These are phyloP conservation scores for Leptestheria dahalacensis DNA, from an alignment of 1,140 invertebrate genomes.

Conservation along the genomic window DNA sequence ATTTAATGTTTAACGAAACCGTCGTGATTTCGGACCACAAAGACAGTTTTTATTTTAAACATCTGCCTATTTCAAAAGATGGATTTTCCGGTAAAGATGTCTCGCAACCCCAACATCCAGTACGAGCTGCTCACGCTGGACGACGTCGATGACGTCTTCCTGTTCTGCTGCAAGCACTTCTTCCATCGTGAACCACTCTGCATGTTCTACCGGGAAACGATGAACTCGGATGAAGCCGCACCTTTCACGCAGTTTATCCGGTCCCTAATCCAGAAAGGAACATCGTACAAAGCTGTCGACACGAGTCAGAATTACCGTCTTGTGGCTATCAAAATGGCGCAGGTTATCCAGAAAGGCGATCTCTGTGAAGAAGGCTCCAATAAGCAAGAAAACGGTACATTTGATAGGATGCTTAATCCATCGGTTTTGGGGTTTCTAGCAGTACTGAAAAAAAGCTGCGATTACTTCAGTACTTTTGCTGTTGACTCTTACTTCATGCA, in stretches of 20 bases:
- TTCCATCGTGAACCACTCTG: not conserved
- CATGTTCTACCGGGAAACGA: not conserved
- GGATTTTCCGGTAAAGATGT: not conserved
- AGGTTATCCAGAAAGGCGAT: not conserved
- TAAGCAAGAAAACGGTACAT: not conserved
- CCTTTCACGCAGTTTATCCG: not conserved
- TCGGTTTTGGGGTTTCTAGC: not conserved
- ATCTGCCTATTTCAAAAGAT: too few species aligned
- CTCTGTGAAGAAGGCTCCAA: not conserved
- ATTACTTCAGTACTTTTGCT: not conserved
- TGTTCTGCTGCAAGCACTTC: not conserved
- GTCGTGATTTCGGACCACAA: too few species aligned
- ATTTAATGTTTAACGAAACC: too few species aligned
- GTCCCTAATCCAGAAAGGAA: not conserved
- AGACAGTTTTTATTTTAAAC: too few species aligned
- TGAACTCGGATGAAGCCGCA: not conserved
- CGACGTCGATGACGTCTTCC: not conserved
- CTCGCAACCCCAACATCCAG: not conserved
- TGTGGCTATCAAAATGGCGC: not conserved
- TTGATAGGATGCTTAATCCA: not conserved
- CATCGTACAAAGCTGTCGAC: not conserved
- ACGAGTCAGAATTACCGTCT: not conserved
- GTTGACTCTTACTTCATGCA: not conserved
- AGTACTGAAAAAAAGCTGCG: not conserved
- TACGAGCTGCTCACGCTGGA: not conserved